Percentiles rank a stretch among this genome's conserved stretches.
phyloP scores from a whole-genome alignment of 1,140 invertebrate species.

The Campodea augens region DNA sequence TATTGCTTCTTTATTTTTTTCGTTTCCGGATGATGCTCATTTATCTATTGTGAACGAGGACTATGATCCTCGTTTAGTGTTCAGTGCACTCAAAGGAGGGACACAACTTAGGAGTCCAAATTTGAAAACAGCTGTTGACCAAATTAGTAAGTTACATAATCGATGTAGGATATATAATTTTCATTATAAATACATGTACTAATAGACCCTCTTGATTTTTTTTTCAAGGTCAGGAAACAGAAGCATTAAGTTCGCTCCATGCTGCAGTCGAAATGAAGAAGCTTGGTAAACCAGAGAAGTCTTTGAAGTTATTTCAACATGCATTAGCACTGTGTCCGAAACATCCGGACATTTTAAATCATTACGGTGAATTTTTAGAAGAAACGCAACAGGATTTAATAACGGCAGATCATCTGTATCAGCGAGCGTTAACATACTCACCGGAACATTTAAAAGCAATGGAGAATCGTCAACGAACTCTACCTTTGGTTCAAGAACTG shows the following conservation, averaged over 20 bases:
- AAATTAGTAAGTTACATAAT: too few relatives aligned
- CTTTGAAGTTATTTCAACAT: constrained; percentile 72
- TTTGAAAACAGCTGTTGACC: too few relatives aligned
- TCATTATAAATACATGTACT: too few relatives aligned
- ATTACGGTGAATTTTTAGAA: constrained; percentile 88
- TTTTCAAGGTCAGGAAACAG: constrained; percentile 26
- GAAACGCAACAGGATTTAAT: constrained; percentile 66
- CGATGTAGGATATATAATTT: too few relatives aligned
- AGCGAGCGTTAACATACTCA: constrained; percentile 55
- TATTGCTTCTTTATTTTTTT: too few relatives aligned
- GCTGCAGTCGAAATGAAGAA: constrained; percentile 66
- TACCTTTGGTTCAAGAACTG: constrained; percentile 72
- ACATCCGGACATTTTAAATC: constrained; percentile 77
- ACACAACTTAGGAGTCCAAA: too few relatives aligned
- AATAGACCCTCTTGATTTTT: too few relatives aligned
- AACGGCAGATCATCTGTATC: constrained; percentile 74
- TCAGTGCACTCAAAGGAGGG: too few relatives aligned
- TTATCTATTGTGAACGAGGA: too few relatives aligned
- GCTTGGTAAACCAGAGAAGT: constrained; percentile 64
- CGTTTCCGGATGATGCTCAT: too few relatives aligned
- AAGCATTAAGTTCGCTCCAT: constrained; percentile 63
- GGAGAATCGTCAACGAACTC: constrained; percentile 60
- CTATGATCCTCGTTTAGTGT: too few relatives aligned
- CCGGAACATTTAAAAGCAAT: constrained; percentile 65
- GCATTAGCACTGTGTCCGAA: constrained; percentile 72